Evolutionary conservation across 37 sponge, comb jelly and placozoan species (phyloP).

Genomic region (Chondrilla cf. caribensis): DNA sequence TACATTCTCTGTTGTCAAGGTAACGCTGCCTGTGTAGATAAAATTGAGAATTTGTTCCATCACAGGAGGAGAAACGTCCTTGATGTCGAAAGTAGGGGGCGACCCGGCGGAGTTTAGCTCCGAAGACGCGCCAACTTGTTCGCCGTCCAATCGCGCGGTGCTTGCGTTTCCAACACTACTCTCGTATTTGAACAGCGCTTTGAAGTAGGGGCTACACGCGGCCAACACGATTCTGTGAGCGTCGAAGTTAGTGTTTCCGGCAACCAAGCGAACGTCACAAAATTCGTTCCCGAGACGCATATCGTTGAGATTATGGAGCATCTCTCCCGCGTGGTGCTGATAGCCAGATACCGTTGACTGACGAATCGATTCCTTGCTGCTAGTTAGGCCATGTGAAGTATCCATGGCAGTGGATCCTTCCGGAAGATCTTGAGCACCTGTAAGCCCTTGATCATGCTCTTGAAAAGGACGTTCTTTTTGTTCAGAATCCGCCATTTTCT

Average conservation of each 20-base stretch:
- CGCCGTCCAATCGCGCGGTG: neutral
- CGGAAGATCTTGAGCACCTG: no score
- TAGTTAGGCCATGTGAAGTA: no score
- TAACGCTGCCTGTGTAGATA: conserved; percentile 35
- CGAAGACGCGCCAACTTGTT: conserved; percentile 11
- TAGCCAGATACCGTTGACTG: neutral
- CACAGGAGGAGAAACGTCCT: conserved; percentile 39
- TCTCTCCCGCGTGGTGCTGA: conserved; percentile 12
- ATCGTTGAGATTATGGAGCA: conserved; percentile 18
- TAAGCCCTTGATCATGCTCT: no score
- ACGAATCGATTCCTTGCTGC: no score
- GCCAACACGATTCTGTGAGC: conserved; percentile 45
- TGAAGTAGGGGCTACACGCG: conserved; percentile 26
- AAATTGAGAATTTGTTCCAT: conserved; percentile 50
- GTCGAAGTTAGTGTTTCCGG: neutral
- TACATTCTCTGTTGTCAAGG: conserved; percentile 72
- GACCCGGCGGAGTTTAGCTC: conserved; percentile 18
- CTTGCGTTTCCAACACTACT: conserved; percentile 2
- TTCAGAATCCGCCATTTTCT: no score
- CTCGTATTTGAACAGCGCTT: conserved; percentile 28
- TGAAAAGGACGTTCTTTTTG: no score
- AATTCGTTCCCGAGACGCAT: conserved; percentile 31
- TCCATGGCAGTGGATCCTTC: no score
- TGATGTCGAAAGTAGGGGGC: conserved; percentile 42
- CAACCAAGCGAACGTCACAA: conserved; percentile 5